Conservation (phyloP, 2,113 vertebrate genomes). For the Mohoua ochrocephala region DNA sequence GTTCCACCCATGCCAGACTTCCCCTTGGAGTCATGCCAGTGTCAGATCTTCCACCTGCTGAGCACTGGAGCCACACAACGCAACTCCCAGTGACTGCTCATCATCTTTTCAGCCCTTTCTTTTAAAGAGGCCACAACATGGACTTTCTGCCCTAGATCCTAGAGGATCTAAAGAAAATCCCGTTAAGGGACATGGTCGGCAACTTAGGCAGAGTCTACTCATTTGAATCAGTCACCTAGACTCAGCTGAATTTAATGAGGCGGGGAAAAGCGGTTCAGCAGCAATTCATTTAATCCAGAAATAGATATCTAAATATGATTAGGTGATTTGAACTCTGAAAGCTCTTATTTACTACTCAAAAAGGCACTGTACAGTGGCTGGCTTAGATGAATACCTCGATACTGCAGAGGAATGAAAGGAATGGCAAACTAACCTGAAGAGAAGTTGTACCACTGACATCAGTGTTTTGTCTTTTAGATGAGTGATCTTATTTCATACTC, state of each 20-base stretch:
- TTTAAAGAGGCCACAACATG: neutral
- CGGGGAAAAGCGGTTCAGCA: fast-evolving
- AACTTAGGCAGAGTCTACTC: neutral
- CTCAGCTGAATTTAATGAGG: neutral
- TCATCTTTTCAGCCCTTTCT: neutral
- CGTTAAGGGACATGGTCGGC: neutral
- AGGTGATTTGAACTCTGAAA: neutral
- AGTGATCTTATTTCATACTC: neutral
- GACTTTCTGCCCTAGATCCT: neutral
- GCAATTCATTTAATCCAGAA: neutral
- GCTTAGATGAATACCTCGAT: neutral
- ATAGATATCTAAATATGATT: neutral
- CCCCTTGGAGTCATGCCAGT: neutral
- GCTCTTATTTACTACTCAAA: neutral
- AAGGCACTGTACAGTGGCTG: neutral
- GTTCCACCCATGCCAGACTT: neutral
- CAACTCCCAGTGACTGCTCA: neutral
- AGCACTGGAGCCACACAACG: neutral
- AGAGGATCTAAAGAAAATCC: neutral
- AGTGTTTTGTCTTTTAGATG: neutral
- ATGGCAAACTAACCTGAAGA: neutral
- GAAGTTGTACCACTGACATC: neutral
- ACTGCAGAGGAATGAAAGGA: neutral
- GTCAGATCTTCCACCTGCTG: neutral
- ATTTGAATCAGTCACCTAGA: neutral